Conservation (phyloP, 2,113 vertebrate genomes). For the Ursus arctos region DNA sequence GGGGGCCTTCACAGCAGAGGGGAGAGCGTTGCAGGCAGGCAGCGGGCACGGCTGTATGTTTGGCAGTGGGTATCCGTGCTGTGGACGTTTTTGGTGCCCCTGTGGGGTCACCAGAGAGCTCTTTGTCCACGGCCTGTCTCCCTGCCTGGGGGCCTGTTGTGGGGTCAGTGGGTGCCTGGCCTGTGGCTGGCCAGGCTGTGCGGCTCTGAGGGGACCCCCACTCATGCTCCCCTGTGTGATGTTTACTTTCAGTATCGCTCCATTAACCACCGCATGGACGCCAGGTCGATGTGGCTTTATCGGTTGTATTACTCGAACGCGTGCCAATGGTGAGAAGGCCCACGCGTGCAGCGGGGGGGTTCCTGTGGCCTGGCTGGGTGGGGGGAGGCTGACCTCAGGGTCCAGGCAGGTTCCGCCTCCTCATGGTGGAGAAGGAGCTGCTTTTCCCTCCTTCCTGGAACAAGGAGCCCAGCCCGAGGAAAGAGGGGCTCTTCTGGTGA, state of each 20-base stretch:
- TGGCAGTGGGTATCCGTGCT: rapidly evolving
- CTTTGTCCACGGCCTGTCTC: rapidly evolving
- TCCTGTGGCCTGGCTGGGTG: rapidly evolving
- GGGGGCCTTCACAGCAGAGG: not conserved
- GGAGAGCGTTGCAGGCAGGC: rapidly evolving
- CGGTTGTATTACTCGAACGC: conserved; percentile 95
- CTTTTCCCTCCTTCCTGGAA: rapidly evolving
- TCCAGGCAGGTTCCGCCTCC: not conserved
- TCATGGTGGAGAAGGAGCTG: rapidly evolving
- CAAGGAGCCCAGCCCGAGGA: not conserved
- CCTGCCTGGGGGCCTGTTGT: rapidly evolving
- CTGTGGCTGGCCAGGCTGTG: not conserved
- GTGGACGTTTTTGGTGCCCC: not conserved
- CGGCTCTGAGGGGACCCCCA: rapidly evolving
- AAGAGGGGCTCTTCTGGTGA: not conserved
- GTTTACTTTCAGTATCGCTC: conserved; percentile 93
- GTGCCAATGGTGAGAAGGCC: conserved; percentile 93
- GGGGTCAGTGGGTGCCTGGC: not conserved
- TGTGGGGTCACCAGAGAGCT: rapidly evolving
- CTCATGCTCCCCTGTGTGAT: not conserved
- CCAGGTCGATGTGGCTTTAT: conserved; percentile 92
- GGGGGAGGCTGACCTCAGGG: not conserved
- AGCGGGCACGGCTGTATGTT: rapidly evolving
- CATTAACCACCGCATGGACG: conserved; percentile 96
- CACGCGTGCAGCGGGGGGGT: rapidly evolving